Evolutionary conservation across 2,888 invertebrate genomes (phyloP), one percentile per base, ranked within the genome.

Genomic region (Sinhomidia bicolor): DNA sequence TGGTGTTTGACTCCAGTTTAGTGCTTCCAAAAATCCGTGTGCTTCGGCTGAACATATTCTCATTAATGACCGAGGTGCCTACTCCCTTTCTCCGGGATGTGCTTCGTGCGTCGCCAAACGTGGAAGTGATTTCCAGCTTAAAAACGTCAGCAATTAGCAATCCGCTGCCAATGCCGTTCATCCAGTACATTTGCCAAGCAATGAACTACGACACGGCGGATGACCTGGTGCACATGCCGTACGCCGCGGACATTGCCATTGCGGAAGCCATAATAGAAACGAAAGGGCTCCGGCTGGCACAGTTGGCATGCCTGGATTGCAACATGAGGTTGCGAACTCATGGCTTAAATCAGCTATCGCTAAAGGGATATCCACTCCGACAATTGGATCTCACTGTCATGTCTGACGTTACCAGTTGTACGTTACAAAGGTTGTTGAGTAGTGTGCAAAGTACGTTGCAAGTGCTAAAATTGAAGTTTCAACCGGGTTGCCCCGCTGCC

Each of bases 141-240:
- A 82, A 85, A 87, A 84, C 89, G 12, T 78, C 62, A 20, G 60
- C 86, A 26, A 91, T 89, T 54, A 81, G 85, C 51, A 91, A 88
- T 57, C 89, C 90, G 6, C 89, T 91, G 7, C 91, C 91, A 12
- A 91, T 91, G 91, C 88, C 88, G 41, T 91, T 91, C 68, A 91
- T 91, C 26, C 90, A 90, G 71, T 91, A 91, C 47, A 89, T 91
- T 36, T 91, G 91, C 68, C 85, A 88, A 60, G 89, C 90, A 29
- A 89, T 90, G 90, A 89, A 82, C 29, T 90, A 89, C 32, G 91
- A 89, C 85, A 89, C 89, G 23, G 90, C 90, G 0, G 91, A 91
- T 88, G 91, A 91, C 81, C 81, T 91, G 5, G 90, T 90, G 14
- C 82, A 91, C 62, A 90, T 91, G 90, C 91, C 91, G 4, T 89